Evolutionary conservation across 2,113 vertebrate species (phyloP).

Genomic region (Gallinago media): DNA sequence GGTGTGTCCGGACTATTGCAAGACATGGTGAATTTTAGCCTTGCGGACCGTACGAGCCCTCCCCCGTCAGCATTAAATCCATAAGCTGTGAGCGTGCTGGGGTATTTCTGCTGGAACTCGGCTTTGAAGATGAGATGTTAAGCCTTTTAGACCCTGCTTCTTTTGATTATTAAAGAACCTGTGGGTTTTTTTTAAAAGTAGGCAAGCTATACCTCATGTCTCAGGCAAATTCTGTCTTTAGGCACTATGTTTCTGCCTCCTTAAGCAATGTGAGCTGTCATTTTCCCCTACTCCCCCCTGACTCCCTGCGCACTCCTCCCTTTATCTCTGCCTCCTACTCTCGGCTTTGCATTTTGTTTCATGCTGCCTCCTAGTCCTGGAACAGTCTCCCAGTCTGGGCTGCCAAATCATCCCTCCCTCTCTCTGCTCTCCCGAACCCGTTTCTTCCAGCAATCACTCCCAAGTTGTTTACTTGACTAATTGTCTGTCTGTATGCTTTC

Average conservation of each 20-base stretch:
- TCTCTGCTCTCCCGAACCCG: not conserved
- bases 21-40: not conserved
- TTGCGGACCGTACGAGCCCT: not conserved
- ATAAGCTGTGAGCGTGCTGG: not conserved
- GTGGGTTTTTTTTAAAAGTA: not conserved
- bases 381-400: conserved; percentile 18
- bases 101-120: not conserved
- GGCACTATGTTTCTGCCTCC: not conserved
- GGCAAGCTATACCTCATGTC: not conserved
- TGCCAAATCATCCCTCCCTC: conserved; percentile 41
- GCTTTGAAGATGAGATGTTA: not conserved
- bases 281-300: conserved; percentile 31
- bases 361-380: conserved; percentile 39
- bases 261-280: conserved; percentile 29
- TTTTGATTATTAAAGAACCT: not conserved
- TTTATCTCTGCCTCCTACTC: conserved; percentile 51
- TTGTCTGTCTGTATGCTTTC: not conserved
- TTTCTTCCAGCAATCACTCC: conserved; percentile 17
- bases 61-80: not conserved
- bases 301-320: conserved; percentile 2
- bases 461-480: conserved; percentile 11
- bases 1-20: not conserved
- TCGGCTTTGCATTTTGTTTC: conserved; percentile 21
- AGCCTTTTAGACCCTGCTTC: not conserved
- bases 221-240: not conserved